Conservation (phyloP, 2,888 invertebrate genomes). For the Caradrina kadenii region DNA sequence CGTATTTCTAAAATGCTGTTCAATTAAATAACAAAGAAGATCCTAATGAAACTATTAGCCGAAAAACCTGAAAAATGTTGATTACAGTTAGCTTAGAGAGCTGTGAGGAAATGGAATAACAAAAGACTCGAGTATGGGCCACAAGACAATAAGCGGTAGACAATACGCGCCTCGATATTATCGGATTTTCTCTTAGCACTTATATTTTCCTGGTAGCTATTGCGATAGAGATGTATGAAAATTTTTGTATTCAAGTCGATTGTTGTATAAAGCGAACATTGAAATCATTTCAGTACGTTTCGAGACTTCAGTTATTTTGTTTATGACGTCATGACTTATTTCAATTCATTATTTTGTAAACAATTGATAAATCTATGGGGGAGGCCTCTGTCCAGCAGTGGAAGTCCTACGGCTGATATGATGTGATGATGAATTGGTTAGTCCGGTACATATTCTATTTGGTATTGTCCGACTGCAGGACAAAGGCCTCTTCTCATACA, state of each 20-base stretch:
- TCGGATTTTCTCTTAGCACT: conserved; percentile 64
- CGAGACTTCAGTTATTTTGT: too few species aligned
- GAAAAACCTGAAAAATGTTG: conserved; percentile 55
- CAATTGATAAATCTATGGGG: not conserved
- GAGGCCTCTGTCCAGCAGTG: too few species aligned
- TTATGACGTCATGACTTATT: not conserved
- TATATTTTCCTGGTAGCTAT: conserved; percentile 70
- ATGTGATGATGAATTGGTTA: too few species aligned
- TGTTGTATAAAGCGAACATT: conserved; percentile 28
- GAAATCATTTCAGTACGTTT: not conserved
- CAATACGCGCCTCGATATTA: conserved; percentile 66
- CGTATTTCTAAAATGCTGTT: conserved; percentile 29
- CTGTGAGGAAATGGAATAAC: conserved; percentile 54
- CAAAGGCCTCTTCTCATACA: too few species aligned
- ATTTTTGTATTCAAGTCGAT: conserved; percentile 42
- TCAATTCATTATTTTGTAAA: not conserved
- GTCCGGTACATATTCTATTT: too few species aligned
- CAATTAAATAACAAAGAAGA: conserved; percentile 33
- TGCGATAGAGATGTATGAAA: conserved; percentile 44
- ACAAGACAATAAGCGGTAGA: conserved; percentile 67
- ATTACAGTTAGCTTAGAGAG: conserved; percentile 39
- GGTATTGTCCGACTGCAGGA: too few species aligned
- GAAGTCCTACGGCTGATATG: too few species aligned
- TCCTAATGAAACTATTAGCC: conserved; percentile 58
- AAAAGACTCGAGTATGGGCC: conserved; percentile 57